phyloP scores from a whole-genome alignment of 1,140 invertebrate species.

The Drosophila kikkawai region DNA sequence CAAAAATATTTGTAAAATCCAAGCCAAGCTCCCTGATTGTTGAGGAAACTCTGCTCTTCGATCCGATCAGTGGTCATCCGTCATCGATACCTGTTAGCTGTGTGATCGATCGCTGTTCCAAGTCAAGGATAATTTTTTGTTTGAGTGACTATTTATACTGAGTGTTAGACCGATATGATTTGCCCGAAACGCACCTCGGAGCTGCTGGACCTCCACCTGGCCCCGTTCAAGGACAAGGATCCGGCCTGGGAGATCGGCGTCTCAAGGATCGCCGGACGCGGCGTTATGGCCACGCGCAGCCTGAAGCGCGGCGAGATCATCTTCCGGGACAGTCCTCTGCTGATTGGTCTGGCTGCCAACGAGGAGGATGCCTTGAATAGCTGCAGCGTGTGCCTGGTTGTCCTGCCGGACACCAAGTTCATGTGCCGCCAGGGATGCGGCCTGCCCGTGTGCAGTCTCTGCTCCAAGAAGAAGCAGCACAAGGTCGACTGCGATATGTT shows the following conservation, averaged over 20 bases:
- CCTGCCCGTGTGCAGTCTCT: conserved; percentile 85
- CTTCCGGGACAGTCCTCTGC: conserved; percentile 88
- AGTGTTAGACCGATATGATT: conserved; percentile 62
- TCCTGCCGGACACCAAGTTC: conserved; percentile 84
- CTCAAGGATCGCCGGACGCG: conserved; percentile 85
- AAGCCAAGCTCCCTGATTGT: background rate
- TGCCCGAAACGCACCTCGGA: conserved; percentile 82
- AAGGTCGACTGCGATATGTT: conserved; percentile 87
- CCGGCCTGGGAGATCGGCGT: conserved; percentile 80
- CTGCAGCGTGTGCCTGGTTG: conserved; percentile 74
- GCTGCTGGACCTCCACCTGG: conserved; percentile 75
- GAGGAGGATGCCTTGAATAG: conserved; percentile 76
- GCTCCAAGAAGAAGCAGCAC: conserved; percentile 87
- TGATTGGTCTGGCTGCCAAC: conserved; percentile 87
- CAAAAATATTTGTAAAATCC: background rate
- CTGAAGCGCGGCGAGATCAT: conserved; percentile 89
- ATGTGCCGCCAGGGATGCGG: conserved; percentile 85
- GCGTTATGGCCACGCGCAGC: conserved; percentile 88
- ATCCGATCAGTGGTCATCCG: background rate
- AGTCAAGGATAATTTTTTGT: conserved; percentile 26
- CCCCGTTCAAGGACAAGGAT: conserved; percentile 82
- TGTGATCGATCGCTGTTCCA: background rate
- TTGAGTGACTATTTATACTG: conserved; percentile 23
- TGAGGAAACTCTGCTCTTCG: background rate
- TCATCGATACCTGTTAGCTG: background rate